Base-by-base conservation (phyloP, 2,888 invertebrate genomes). In the Tholera decimalis region DNA sequence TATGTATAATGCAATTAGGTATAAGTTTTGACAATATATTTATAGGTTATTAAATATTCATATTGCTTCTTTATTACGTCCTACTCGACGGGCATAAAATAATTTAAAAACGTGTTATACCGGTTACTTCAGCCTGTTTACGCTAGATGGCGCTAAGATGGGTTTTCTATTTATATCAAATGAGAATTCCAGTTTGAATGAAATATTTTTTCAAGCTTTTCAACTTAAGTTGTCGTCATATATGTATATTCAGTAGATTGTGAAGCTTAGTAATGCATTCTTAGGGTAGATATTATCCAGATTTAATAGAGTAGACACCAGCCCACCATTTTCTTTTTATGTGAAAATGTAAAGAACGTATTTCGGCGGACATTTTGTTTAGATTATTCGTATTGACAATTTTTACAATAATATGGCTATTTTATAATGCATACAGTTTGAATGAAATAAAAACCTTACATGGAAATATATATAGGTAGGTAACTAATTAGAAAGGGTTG, bases 101-200 rank as follows among this genome's bases (percentile, higher is more conserved):
- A 55, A 58, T 39, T 50, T 64, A 22, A 2, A 64, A 70, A 70
- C 67, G 0, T 20, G 75, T 62, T 46, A 13, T 3, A 15, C 59
- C 47, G 39, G 71, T 75, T 65, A 46, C 49, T 62, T 51, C 24
- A 35, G 0, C 7, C 8, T 0, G 11, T 18, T 15, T 39, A 9
- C 33, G 7, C 46, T 74, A 74, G 79, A 78, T 81, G 82, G 79
- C 79, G 81, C 53, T 79, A 54, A 63, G 37, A 35, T 60, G 13
- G 20, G 1, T 13, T 20, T 50, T 55, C 78, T 79, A 76, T 76
- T 76, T 75, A 61, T 79, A 56, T 0, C 28, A 3, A 53, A 56
- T 43, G 35, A 30, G 28, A 44, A 69, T 69, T 69, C 70, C 63
- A 79, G 63, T 46, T 46, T 56, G 60, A n/a, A 13, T 24, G 24